A percentile compares a stretch with the other conserved stretches of the same genome.
Evolutionary conservation across 2,797 vertebrate genomes (phyloP).

Genomic region (Sebastolobus altivelis): DNA sequence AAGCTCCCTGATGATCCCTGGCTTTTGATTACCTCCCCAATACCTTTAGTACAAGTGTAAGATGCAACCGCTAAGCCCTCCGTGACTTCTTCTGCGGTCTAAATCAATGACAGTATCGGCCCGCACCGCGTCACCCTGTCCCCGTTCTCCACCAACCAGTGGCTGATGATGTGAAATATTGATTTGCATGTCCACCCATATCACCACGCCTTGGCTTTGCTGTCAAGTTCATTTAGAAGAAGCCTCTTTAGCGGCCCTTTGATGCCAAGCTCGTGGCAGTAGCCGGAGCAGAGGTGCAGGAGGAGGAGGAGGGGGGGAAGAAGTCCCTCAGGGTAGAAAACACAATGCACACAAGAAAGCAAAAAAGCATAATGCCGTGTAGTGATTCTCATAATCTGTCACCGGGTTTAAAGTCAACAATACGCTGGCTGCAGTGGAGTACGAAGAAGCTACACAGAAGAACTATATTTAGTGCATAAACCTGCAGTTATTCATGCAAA

Average conservation of each 20-base stretch:
- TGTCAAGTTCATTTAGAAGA: slow-evolving; percentile 83
- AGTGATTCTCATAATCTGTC: slow-evolving; percentile 45
- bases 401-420: slow-evolving; percentile 29
- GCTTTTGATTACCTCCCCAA: slow-evolving; percentile 30
- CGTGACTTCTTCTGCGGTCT: slow-evolving; percentile 46
- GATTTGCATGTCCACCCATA: slow-evolving; percentile 85
- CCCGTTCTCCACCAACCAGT: slow-evolving; percentile 65
- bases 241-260: slow-evolving; percentile 69
- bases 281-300: slow-evolving; percentile 50
- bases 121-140: slow-evolving; percentile 42
- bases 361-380: slow-evolving; percentile 31
- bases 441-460: slow-evolving; percentile 34
- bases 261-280: slow-evolving; percentile 71
- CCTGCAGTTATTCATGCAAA: slow-evolving; percentile 76
- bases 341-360: slow-evolving; percentile 43
- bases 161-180: slow-evolving; percentile 86
- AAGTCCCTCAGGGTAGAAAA: slow-evolving; percentile 43
- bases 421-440: background rate
- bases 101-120: slow-evolving; percentile 63
- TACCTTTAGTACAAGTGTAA: slow-evolving; percentile 13
- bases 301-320: slow-evolving; percentile 11
- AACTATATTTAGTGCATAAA: slow-evolving; percentile 53
- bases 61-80: slow-evolving; percentile 21
- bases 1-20: slow-evolving; percentile 2
- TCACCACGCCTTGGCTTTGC: slow-evolving; percentile 78